phyloP scores from a whole-genome alignment of 2,888 invertebrate genomes.

The Sphaerophoria rueppellii region DNA sequence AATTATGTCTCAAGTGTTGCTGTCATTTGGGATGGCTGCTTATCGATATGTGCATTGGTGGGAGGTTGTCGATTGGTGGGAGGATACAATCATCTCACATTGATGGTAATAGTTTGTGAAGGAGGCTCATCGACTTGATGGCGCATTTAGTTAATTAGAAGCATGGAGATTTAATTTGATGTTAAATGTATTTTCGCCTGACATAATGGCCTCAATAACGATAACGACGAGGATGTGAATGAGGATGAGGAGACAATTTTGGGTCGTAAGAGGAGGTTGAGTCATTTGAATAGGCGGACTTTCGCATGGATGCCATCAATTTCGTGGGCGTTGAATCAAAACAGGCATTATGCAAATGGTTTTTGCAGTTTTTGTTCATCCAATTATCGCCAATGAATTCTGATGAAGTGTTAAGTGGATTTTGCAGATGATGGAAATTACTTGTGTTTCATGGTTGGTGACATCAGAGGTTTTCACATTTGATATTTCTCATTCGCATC shows the following conservation, averaged over 20 bases:
- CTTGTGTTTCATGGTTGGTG: no score
- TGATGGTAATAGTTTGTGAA: constrained; percentile 35
- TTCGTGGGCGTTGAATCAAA: constrained; percentile 1
- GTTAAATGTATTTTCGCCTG: constrained; percentile 39
- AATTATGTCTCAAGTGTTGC: constrained; percentile 57
- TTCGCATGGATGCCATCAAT: neutral
- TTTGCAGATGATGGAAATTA: no score
- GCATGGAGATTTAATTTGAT: constrained; percentile 59
- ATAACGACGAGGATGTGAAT: neutral
- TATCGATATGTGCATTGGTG: constrained; percentile 2
- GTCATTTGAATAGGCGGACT: constrained; percentile 14
- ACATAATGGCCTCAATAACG: constrained; percentile 12
- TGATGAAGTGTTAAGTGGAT: no score
- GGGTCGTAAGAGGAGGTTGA: neutral
- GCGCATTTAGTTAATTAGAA: constrained; percentile 70
- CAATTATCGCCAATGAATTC: no score
- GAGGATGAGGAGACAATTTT: neutral
- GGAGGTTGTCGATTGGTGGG: neutral
- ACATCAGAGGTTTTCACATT: no score
- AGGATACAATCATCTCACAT: constrained; percentile 3
- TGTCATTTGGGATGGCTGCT: constrained; percentile 21
- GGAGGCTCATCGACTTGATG: constrained; percentile 60
- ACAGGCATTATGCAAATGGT: constrained; percentile 63
- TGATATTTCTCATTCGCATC: no score
- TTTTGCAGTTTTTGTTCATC: constrained; percentile 19